These are phyloP conservation scores for Macroramphosus scolopax DNA, from an alignment of 2,797 vertebrate genomes.

Conservation along the genomic window DNA sequence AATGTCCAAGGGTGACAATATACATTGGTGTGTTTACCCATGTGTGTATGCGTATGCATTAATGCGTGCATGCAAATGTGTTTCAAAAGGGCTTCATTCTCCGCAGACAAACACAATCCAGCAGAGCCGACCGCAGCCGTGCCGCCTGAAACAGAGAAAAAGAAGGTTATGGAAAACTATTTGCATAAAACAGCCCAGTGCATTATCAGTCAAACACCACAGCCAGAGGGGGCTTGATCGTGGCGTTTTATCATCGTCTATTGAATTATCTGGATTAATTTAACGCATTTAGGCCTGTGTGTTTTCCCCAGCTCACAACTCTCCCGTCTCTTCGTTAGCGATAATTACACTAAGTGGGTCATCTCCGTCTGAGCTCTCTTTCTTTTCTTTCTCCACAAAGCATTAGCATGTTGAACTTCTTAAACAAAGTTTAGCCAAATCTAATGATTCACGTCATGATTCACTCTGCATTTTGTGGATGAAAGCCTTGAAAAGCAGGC, in stretches of 20 bases:
- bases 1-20: constrained; percentile 67
- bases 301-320: constrained; percentile 71
- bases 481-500: constrained; percentile 54
- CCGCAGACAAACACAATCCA: constrained; percentile 45
- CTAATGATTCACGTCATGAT: constrained; percentile 60
- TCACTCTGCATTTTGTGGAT: constrained; percentile 58
- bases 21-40: constrained; percentile 52
- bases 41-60: constrained; percentile 40
- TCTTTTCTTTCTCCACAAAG: constrained; percentile 39
- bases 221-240: constrained; percentile 72
- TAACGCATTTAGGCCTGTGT: constrained; percentile 77
- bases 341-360: constrained; percentile 79
- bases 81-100: constrained; percentile 50
- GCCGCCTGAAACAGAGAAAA: constrained; percentile 49
- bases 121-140: constrained; percentile 41
- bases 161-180: constrained; percentile 69
- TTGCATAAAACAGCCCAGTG: constrained; percentile 58
- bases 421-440: constrained; percentile 69
- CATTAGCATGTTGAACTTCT: constrained; percentile 70
- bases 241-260: constrained; percentile 75
- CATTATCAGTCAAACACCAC: constrained; percentile 67
- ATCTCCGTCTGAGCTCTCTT: constrained; percentile 56
- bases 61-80: constrained; percentile 44
- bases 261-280: constrained; percentile 81
- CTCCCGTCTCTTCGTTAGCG: constrained; percentile 71